Base-by-base conservation (phyloP, 2,888 invertebrate species). In the Rotaria sp. region DNA sequence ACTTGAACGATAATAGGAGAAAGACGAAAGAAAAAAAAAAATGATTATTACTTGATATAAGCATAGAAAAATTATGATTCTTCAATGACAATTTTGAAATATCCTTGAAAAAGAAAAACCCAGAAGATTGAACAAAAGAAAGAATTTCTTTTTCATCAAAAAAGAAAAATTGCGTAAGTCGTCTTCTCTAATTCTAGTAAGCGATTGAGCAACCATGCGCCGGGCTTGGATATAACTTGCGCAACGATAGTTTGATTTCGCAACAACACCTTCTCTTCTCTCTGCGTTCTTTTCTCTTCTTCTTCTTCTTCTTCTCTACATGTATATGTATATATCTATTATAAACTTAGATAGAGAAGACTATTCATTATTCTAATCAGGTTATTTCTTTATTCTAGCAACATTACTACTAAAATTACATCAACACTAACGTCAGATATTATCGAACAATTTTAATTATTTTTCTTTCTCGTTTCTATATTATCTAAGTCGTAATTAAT, bases 171-270 rank as follows among this genome's bases (percentile, higher is more conserved):
- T 67, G 67, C 67, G 67, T 67, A 67, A 67, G 67, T 15, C 67
- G 35, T 35, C 67, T 67, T 67, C 67, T 67, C 67, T 67, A 67
- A 67, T 21, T 67, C 67, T 67, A 67, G 67, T 15, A 67, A 30
- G 15, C 67, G 67, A 67, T 67, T 67, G 67, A 67, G 35, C 67
- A 67, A 67, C 67, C 67, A 67, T 67, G 35, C 35, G 35, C 18
- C 35, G 67, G 35, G 67, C 21, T 67, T 67, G 67, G 35, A 3
- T 35, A 67, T 67, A 18, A 67, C 67, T 67, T 67, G 67, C 67
- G 67, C 67, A 67, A 67, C 35, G 67, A 35, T 67, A 67, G 67
- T 35, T 67, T 21, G 67, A 67, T 67, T 67, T 67, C 67, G 67
- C 67, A 67, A 67, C 67, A 67, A 35, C 35, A 67, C 67, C 67